A percentile compares a stretch with the other conserved stretches of the same genome.
Evolutionary conservation across 2,888 invertebrate genomes (phyloP).

Genomic region (Yponomeuta malinellus): DNA sequence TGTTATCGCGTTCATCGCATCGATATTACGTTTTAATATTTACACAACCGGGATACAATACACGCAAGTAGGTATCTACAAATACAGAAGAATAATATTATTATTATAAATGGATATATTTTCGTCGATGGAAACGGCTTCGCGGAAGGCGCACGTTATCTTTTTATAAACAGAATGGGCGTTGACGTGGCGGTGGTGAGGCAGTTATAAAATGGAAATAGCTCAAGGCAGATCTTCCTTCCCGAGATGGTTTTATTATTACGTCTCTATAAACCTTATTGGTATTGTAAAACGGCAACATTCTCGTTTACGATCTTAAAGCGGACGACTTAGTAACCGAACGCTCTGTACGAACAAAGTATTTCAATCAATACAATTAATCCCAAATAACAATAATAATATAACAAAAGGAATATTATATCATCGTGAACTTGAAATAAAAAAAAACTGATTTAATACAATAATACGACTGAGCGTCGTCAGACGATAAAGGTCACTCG

Average conservation of each 20-base stretch:
- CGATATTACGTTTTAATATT: neutral
- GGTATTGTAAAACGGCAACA: neutral
- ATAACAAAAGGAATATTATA: conserved; percentile 6
- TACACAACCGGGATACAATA: conserved; percentile 11
- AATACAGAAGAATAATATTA: conserved; percentile 1
- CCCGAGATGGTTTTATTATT: neutral
- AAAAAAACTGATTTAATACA: conserved; percentile 33
- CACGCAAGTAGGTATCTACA: neutral
- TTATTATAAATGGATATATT: conserved; percentile 9
- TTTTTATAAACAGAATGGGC: conserved; percentile 27
- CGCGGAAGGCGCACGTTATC: conserved; percentile 26
- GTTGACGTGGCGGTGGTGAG: conserved; percentile 24
- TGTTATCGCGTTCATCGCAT: neutral
- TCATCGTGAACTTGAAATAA: conserved; percentile 41
- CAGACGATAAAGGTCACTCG: conserved; percentile 45
- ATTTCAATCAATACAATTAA: neutral
- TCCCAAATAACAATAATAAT: neutral
- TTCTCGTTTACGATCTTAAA: neutral
- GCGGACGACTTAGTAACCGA: neutral
- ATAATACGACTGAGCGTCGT: conserved; percentile 11
- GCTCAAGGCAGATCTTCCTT: conserved; percentile 12
- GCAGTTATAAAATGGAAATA: conserved; percentile 37
- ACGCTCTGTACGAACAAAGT: neutral
- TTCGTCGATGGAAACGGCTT: conserved; percentile 17
- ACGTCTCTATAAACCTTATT: conserved; percentile 1